Conservation (phyloP, 2,888 invertebrate genomes). For the Empis livida region DNA sequence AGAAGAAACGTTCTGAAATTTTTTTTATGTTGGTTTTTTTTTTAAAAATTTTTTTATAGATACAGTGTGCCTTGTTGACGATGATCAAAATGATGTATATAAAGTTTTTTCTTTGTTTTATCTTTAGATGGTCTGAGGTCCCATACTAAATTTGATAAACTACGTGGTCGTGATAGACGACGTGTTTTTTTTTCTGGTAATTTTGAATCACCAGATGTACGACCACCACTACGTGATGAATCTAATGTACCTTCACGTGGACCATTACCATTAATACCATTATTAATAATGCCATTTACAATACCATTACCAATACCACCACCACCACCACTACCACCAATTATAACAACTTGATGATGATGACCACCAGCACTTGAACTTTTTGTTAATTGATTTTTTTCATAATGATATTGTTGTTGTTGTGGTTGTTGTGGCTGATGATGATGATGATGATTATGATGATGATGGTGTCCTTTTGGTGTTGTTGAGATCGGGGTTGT, state of each 20-base stretch:
- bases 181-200: slow-evolving; percentile 72
- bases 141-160: slow-evolving; percentile 79
- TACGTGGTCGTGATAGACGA: slow-evolving; percentile 69
- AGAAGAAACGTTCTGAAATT: too few species aligned
- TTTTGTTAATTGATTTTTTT: slow-evolving; percentile 19
- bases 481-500: slow-evolving; percentile 35
- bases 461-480: slow-evolving; percentile 23
- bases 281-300: too few species aligned
- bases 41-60: slow-evolving; percentile 22
- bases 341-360: slow-evolving; percentile 4
- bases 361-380: slow-evolving; percentile 34
- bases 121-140: slow-evolving; percentile 43
- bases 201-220: slow-evolving; percentile 73
- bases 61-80: slow-evolving; percentile 36
- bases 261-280: slow-evolving; percentile 7
- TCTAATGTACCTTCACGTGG: slow-evolving; percentile 68
- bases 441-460: slow-evolving; percentile 11
- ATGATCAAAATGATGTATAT: slow-evolving; percentile 36
- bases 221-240: slow-evolving; percentile 77
- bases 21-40: not conserved
- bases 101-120: slow-evolving; percentile 37
- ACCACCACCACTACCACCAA: slow-evolving; percentile 8
- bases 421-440: slow-evolving; percentile 16
- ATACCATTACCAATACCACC: slow-evolving; percentile 3
- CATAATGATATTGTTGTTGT: slow-evolving; percentile 16